Base-by-base conservation (phyloP, 2,113 vertebrate species). In the Aplodontia rufa region DNA sequence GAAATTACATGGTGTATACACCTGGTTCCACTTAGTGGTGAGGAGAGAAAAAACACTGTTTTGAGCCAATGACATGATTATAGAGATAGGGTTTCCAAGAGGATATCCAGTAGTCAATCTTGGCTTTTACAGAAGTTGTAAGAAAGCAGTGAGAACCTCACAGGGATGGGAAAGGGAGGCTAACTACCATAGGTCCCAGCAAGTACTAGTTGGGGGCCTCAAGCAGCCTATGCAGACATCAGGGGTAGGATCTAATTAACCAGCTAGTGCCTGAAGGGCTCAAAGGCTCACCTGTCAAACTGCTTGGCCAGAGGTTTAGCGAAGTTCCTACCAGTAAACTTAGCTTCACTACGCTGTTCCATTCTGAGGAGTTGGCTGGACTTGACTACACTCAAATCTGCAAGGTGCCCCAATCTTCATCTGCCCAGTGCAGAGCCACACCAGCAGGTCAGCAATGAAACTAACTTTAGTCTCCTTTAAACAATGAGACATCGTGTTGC, bases 241-340 rank as follows among this genome's bases (percentile, higher is more conserved):
- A 97, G 85, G 69, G 87, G 1, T 28, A 20, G 60, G 66, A 22
- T 30, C 91, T 97, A 98, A 93, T 78, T 68, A 96, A 72, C 35
- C 76, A 64, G 92, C 95, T 97, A 96, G 93, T 81, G 97, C 99
- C 99, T 92, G 35, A 91, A 96, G 95, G 88, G 47, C n/a, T n/a
- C n/a, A n/a, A n/a, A n/a, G n/a, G n/a, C n/a, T n/a, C n/a, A n/a
- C n/a, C n/a, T n/a, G n/a, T n/a, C n/a, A n/a, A n/a, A n/a, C n/a
- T n/a, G n/a, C n/a, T n/a, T n/a, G n/a, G n/a, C n/a, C n/a, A n/a
- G n/a, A n/a, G n/a, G n/a, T n/a, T n/a, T n/a, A n/a, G n/a, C n/a
- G n/a, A n/a, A n/a, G n/a, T n/a, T n/a, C n/a, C n/a, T n/a, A n/a
- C n/a, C n/a, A n/a, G n/a, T n/a, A n/a, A n/a, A n/a, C n/a, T n/a